Percentiles rank a stretch among this genome's conserved stretches.
phyloP scores from a whole-genome alignment of 2,113 vertebrate species.

The Cephalopterus ornatus region DNA sequence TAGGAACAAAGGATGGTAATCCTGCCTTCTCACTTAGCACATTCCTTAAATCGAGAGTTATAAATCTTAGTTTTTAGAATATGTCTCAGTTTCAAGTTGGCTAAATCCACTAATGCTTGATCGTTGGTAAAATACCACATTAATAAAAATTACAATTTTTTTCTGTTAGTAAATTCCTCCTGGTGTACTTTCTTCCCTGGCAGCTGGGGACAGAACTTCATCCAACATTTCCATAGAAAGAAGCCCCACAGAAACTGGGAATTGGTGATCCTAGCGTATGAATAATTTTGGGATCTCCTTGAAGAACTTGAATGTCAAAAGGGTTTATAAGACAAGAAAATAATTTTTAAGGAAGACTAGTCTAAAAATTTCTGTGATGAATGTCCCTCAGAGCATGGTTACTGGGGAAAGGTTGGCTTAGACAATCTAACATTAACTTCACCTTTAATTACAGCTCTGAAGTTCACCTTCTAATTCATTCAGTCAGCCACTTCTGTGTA shows the following conservation, averaged over 20 bases:
- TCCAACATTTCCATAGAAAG: background rate
- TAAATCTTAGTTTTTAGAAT: background rate
- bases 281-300: background rate
- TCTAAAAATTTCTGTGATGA: background rate
- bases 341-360: background rate
- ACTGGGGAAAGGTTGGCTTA: background rate
- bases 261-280: background rate
- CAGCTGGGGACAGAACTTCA: background rate
- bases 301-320: background rate
- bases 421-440: background rate
- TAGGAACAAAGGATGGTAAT: background rate
- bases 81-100: background rate
- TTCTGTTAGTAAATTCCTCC: background rate
- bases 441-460: constrained; percentile 12
- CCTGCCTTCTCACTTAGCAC: background rate
- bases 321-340: background rate
- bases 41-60: background rate
- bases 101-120: background rate
- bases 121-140: background rate
- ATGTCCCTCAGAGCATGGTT: background rate
- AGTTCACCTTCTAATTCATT: constrained; percentile 12
- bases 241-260: background rate
- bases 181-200: background rate
- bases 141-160: background rate
- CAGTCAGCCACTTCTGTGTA: background rate